Percentiles rank a stretch among this genome's conserved stretches.
These are phyloP conservation scores for Acyrthosiphon pisum DNA, from an alignment of 1,140 invertebrate species.

Conservation along the genomic window DNA sequence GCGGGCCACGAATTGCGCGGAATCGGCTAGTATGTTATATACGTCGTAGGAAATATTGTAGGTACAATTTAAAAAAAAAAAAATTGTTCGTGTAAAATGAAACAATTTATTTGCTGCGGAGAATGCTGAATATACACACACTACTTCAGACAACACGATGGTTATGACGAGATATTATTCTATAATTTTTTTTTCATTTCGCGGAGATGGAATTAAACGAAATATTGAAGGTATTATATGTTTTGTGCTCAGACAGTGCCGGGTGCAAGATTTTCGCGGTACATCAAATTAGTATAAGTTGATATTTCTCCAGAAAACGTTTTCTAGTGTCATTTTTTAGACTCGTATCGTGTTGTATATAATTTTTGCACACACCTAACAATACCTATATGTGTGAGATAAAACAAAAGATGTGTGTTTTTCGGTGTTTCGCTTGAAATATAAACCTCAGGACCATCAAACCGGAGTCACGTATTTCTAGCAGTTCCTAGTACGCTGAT, in stretches of 20 bases:
- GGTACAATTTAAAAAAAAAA: not conserved
- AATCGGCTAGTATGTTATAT: not conserved
- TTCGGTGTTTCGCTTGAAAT: not conserved
- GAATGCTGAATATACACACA: not conserved
- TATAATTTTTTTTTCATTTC: not conserved
- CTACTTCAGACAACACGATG: not conserved
- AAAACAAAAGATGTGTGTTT: not conserved
- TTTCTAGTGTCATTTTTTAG: not conserved
- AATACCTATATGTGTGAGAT: not conserved
- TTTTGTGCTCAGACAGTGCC: not conserved
- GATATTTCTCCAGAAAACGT: not conserved
- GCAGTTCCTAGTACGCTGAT: not conserved
- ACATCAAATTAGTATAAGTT: not conserved
- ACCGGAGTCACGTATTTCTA: not conserved
- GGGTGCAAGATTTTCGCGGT: not conserved
- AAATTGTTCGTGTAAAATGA: not conserved
- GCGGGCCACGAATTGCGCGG: too few relatives aligned
- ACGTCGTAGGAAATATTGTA: too few relatives aligned
- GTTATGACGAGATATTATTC: not conserved
- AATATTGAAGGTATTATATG: not conserved
- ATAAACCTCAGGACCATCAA: not conserved
- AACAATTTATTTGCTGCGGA: not conserved
- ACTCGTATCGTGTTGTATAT: not conserved
- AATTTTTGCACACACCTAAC: not conserved
- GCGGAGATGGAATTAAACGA: not conserved